Base-by-base conservation (phyloP, 2,113 vertebrate species). In the Bagarius yarrelli region DNA sequence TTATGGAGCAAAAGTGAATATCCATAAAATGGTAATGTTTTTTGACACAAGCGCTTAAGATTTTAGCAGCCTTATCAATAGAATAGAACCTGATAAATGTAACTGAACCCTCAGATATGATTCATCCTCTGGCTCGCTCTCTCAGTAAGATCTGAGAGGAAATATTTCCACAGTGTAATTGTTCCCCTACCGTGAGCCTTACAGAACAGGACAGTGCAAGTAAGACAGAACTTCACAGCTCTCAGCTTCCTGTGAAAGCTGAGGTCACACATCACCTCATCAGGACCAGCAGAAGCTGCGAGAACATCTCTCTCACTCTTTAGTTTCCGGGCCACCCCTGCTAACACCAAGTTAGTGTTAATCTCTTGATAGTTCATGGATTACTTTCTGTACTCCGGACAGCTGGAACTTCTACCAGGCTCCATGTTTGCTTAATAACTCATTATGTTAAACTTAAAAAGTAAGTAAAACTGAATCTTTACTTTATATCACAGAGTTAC, bases 261-360 rank as follows among this genome's bases (percentile, higher is more conserved):
- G 27, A 72, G 78, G 64, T 80, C 66, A 60, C 66, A 80, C n/a
- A 14, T 27, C 56, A 71, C 47, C 36, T 71, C 40, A 30, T 61
- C 55, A 59, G 60, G 30, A 64, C 19, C 78, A 61, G 57, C 15
- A 52, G 23, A 71, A 40, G 55, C 34, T 59, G 53, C 34, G 44
- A 47, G 55, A 60, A 56, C 66, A 50, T 23, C 23, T 19, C 56
- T 72, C 40, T 52, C 53, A 36, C 55, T 34, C 19, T 19, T 16
- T 23, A 70, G 18, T 30, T 36, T 52, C 27, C 52, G 56, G 40
- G 50, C 23, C 56, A 72, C 25, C 15, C n/a, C 34, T 71, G 40
- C 40, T 27, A 52, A 40, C 4, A 50, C 23, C 44, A 53, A 47
- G n/a, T 80, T 23, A 27, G 32, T 69, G n/a, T 80, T 50, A 56